Percentiles rank a stretch among this genome's conserved stretches.
phyloP scores from a whole-genome alignment of 2,113 vertebrate genomes.

The Toxostoma redivivum region DNA sequence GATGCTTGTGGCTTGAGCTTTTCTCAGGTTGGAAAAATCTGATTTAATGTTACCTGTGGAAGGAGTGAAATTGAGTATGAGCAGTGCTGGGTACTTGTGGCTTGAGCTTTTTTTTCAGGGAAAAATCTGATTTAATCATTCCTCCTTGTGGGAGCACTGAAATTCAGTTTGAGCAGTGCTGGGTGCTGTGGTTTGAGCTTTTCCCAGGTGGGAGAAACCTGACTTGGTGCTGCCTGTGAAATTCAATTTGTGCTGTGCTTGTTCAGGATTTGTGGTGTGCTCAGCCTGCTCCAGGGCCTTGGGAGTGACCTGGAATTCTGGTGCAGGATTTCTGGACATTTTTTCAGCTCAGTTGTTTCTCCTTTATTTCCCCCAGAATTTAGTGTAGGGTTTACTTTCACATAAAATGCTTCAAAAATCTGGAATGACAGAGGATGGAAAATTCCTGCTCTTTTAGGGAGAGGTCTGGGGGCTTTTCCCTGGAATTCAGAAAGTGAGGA shows the following conservation, averaged over 20 bases:
- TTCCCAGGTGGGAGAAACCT: not conserved
- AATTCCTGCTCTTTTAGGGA: not conserved
- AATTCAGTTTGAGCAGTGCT: not conserved
- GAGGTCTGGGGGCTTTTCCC: not conserved
- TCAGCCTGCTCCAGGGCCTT: not conserved
- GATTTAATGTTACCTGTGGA: not conserved
- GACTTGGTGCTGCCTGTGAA: not conserved
- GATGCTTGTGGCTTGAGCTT: not conserved
- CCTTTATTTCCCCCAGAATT: not conserved
- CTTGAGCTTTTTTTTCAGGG: no score
- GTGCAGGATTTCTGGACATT: not conserved
- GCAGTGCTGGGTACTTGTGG: not conserved
- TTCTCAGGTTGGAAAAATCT: not conserved
- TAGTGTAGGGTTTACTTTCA: not conserved
- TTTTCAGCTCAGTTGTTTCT: not conserved
- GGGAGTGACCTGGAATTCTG: not conserved
- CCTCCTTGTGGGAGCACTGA: no score
- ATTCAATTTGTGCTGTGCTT: not conserved
- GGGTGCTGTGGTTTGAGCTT: not conserved
- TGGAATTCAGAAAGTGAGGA: not conserved
- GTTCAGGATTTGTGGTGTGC: not conserved
- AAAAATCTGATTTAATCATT: no score
- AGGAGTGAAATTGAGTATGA: not conserved
- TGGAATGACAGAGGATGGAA: not conserved
- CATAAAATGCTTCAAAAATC: not conserved